These are phyloP conservation scores for Enteromius unitaeniatus DNA, from an alignment of 2,797 vertebrate genomes.

Conservation along the genomic window DNA sequence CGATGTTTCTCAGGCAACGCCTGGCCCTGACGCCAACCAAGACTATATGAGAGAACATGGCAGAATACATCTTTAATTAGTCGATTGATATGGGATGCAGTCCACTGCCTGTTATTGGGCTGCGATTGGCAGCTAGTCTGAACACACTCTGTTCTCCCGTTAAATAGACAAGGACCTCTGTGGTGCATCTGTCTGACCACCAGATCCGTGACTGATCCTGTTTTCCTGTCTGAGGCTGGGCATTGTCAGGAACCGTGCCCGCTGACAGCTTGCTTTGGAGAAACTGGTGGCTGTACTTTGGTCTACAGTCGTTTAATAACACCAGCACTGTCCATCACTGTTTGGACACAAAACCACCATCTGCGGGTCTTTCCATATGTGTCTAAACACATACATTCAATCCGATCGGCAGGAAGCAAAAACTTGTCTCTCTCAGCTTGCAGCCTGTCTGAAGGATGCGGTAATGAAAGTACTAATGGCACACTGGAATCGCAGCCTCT, in stretches of 20 bases:
- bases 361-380: background rate
- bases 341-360: conserved; percentile 29
- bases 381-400: background rate
- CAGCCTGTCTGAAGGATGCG: conserved; percentile 6
- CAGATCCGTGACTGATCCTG: conserved; percentile 48
- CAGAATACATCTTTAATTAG: conserved; percentile 48
- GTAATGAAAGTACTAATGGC: conserved; percentile 37
- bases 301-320: conserved; percentile 38
- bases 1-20: conserved; percentile 37
- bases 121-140: conserved; percentile 38
- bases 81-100: conserved; percentile 27
- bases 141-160: conserved; percentile 38
- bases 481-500: conserved; percentile 13
- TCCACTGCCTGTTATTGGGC: conserved; percentile 36
- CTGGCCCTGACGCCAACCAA: conserved; percentile 11
- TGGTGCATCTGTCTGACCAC: conserved; percentile 43
- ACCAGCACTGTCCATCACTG: conserved; percentile 42
- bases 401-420: background rate
- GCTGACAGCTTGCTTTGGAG: conserved; percentile 41
- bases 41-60: conserved; percentile 21
- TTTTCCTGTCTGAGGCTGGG: conserved; percentile 24
- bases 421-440: conserved; percentile 24
- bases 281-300: background rate
- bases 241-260: conserved; percentile 21
- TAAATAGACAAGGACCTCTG: conserved; percentile 46